A percentile compares a stretch with the other conserved stretches of the same genome.
Evolutionary conservation across 2,888 invertebrate genomes (phyloP).

Genomic region (Trichopoda pennipes): DNA sequence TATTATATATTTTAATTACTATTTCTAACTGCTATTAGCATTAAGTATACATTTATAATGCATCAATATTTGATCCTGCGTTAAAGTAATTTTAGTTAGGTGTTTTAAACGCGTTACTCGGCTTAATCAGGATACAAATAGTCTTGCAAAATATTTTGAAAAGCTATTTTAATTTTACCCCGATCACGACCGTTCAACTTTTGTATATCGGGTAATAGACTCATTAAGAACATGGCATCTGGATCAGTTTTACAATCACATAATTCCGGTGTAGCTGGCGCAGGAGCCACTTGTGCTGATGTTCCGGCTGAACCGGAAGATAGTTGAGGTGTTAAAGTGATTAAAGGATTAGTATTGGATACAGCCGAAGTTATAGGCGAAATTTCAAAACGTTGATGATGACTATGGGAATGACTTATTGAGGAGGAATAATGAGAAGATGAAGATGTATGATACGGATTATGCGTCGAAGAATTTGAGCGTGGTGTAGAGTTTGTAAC

Average conservation of each 20-base stretch:
- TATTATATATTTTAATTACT: slow-evolving; percentile 52
- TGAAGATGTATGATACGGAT: slow-evolving; percentile 53
- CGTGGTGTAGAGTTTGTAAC: slow-evolving; percentile 55
- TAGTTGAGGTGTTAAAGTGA: slow-evolving; percentile 10
- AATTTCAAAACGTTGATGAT: slow-evolving; percentile 64
- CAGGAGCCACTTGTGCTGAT: slow-evolving; percentile 19
- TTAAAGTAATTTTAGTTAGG: slow-evolving; percentile 54
- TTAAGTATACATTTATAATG: slow-evolving; percentile 68
- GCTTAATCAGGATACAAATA: slow-evolving; percentile 79
- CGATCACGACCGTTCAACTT: slow-evolving; percentile 79
- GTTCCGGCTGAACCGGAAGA: slow-evolving; percentile 17
- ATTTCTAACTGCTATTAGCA: slow-evolving; percentile 65
- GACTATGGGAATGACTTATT: slow-evolving; percentile 46
- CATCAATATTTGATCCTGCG: slow-evolving; percentile 37
- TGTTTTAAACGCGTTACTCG: slow-evolving; percentile 36
- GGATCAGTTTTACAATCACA: slow-evolving; percentile 80
- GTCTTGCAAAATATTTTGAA: slow-evolving; percentile 79
- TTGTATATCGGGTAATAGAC: slow-evolving; percentile 79
- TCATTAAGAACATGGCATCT: slow-evolving; percentile 81
- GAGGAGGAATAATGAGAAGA: slow-evolving; percentile 46
- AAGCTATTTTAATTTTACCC: slow-evolving; percentile 80
- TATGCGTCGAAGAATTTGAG: slow-evolving; percentile 53
- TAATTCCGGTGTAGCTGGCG: slow-evolving; percentile 71
- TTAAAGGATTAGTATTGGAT: slow-evolving; percentile 20
- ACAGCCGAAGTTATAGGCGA: slow-evolving; percentile 49